Evolutionary conservation across 2,797 vertebrate genomes (phyloP).

Genomic region (Melanotaenia maccullochi): DNA sequence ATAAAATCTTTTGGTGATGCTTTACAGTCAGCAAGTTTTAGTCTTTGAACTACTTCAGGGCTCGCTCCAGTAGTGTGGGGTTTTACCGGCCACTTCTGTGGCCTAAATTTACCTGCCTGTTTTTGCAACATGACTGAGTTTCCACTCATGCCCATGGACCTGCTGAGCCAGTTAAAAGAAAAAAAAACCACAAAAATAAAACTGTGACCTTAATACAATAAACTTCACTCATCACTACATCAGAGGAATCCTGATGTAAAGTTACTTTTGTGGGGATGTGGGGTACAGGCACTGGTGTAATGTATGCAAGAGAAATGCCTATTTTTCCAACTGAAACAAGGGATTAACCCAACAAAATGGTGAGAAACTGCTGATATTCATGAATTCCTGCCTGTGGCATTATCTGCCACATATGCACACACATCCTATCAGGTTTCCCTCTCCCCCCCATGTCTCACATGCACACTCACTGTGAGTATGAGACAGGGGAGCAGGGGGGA

Average conservation of each 20-base stretch:
- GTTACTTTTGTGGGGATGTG: slow-evolving; percentile 43
- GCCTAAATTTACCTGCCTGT: slow-evolving; percentile 28
- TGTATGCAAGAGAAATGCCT: slow-evolving; percentile 65
- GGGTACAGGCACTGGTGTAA: slow-evolving; percentile 53
- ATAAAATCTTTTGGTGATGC: not conserved
- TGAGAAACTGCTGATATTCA: slow-evolving; percentile 79
- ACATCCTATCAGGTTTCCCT: slow-evolving; percentile 32
- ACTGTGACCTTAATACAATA: slow-evolving; percentile 49
- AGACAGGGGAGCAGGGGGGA: not conserved
- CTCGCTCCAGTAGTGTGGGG: slow-evolving; percentile 2
- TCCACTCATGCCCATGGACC: slow-evolving; percentile 23
- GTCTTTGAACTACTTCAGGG: slow-evolving; percentile 1
- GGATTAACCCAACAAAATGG: slow-evolving; percentile 75
- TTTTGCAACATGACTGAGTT: slow-evolving; percentile 15
- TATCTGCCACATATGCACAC: slow-evolving; percentile 53
- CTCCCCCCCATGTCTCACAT: slow-evolving; percentile 5
- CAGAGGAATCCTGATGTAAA: slow-evolving; percentile 44
- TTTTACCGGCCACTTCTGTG: slow-evolving; percentile 30
- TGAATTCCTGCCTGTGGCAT: slow-evolving; percentile 75
- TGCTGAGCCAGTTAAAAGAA: slow-evolving; percentile 49
- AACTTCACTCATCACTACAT: slow-evolving; percentile 57
- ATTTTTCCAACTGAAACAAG: slow-evolving; percentile 72
- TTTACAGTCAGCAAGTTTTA: slow-evolving; percentile 7
- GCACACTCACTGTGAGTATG: slow-evolving; percentile 17
- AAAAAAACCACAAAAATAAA: not conserved